Conservation (phyloP, 2,797 vertebrate genomes). For the Numenius phaeopus region DNA sequence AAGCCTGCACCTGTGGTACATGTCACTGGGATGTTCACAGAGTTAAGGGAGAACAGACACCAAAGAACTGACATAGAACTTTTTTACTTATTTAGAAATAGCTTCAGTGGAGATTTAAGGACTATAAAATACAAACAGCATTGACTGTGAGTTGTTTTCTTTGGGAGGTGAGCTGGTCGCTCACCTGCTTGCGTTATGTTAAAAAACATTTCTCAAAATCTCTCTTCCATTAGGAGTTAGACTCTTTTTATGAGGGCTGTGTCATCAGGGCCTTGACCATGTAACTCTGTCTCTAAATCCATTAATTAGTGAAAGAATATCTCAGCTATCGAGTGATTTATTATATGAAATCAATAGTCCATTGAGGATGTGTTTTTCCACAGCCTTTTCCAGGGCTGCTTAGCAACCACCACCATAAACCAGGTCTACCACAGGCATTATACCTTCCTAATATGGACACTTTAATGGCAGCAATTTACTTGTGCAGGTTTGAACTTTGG, state of each 20-base stretch:
- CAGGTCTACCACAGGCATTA: slow-evolving; percentile 1
- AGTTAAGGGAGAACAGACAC: neutral
- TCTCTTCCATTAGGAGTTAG: neutral
- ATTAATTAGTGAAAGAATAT: slow-evolving; percentile 39
- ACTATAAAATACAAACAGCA: neutral
- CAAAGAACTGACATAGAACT: neutral
- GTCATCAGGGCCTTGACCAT: neutral
- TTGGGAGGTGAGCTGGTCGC: neutral
- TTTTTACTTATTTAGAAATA: neutral
- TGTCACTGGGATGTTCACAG: neutral
- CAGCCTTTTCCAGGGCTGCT: slow-evolving; percentile 14
- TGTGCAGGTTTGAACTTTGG: slow-evolving; percentile 19
- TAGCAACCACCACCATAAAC: neutral
- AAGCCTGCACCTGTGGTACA: neutral
- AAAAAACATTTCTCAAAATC: neutral
- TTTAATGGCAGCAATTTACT: slow-evolving; percentile 53
- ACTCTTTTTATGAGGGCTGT: neutral
- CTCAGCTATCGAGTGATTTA: slow-evolving; percentile 6
- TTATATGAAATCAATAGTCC: slow-evolving; percentile 29
- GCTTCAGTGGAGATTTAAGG: neutral
- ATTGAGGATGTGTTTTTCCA: slow-evolving; percentile 42
- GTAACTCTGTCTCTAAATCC: neutral
- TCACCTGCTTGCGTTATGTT: neutral
- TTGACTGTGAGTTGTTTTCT: neutral
- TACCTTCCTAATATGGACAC: neutral